Evolutionary conservation across 2,888 invertebrate species (phyloP), one percentile per base, ranked within the genome.

Genomic region (Trissolcus japonicus): DNA sequence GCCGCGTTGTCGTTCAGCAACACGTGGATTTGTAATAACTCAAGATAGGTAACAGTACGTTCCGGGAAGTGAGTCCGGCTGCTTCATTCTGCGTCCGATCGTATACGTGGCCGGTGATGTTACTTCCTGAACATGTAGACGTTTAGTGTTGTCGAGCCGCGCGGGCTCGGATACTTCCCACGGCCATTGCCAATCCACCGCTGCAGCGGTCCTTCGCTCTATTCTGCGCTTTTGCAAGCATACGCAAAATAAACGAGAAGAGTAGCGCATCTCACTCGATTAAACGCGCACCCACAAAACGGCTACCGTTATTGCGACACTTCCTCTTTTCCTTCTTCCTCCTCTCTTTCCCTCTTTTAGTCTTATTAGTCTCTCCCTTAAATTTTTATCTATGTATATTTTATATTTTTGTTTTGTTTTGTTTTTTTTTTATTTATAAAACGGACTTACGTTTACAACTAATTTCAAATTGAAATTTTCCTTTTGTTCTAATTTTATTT

Each of bases 111-210:
- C 65, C 65, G 76, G 78, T 61, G 56, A 78, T 76, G 74, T 80
- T 76, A 76, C 78, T 78, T 78, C 71, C 76, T 79, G 75, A 65
- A 78, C 77, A 69, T 79, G 72, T 80, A 80, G 76, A 80, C 71
- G 80, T 85, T 88, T 86, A 85, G 85, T 86, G 86, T 88, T 87
- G 86, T 72, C 82, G 81, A 81, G 79, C 80, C 83, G 82, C 83
- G 78, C 51, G 17, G 54, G 75, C 83, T 82, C 80, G 82, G 80
- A 81, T 85, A 85, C 86, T 88, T 88, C 88, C 87, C 88, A 89
- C 88, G 88, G 88, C 85, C 86, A 84, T 87, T 86, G 84, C 83
- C 82, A 86, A 86, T 86, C 86, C 84, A 78, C 78, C 82, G 78
- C n/a, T 69, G 80, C 77, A 71, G 61, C 61, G 82, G 82, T 84